Evolutionary conservation across 2,888 invertebrate species (phyloP).

Genomic region (Monochamus alternatus): DNA sequence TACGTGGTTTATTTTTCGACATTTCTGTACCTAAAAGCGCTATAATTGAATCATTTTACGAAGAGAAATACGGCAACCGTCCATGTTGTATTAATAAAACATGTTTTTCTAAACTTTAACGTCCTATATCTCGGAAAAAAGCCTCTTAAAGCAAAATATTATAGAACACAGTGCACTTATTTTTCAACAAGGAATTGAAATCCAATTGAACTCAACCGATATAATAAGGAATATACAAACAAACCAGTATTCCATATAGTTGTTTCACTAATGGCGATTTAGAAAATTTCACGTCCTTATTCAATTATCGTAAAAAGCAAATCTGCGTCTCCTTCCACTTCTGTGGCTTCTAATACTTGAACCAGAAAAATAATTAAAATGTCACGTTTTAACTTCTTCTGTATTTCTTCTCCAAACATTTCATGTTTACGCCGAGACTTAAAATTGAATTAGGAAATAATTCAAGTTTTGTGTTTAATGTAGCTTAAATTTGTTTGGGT

Average conservation of each 20-base stretch:
- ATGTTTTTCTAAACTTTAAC: too few species aligned
- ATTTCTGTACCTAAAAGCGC: too few species aligned
- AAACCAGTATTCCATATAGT: background rate
- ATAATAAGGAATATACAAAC: too few species aligned
- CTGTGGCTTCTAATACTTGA: conserved; percentile 19
- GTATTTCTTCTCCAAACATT: conserved; percentile 10
- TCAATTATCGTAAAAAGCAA: conserved; percentile 33
- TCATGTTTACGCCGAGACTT: conserved; percentile 12
- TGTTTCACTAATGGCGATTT: conserved; percentile 1
- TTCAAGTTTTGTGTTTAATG: conserved; percentile 25
- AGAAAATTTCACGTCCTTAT: conserved; percentile 4
- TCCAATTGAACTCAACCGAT: too few species aligned
- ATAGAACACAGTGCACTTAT: too few species aligned
- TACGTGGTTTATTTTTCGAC: too few species aligned
- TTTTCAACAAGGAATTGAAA: too few species aligned
- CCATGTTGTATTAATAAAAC: too few species aligned
- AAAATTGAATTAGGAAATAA: conserved; percentile 26
- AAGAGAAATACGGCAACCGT: too few species aligned
- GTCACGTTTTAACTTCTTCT: conserved; percentile 31
- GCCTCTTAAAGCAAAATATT: too few species aligned
- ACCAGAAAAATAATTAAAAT: conserved; percentile 36
- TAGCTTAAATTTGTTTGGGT: conserved; percentile 5
- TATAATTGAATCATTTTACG: too few species aligned
- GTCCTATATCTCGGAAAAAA: too few species aligned
- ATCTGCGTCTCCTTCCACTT: conserved; percentile 28